These are phyloP conservation scores for Acestrorhynchus altus DNA, from an alignment of 2,797 vertebrate species.

Conservation along the genomic window DNA sequence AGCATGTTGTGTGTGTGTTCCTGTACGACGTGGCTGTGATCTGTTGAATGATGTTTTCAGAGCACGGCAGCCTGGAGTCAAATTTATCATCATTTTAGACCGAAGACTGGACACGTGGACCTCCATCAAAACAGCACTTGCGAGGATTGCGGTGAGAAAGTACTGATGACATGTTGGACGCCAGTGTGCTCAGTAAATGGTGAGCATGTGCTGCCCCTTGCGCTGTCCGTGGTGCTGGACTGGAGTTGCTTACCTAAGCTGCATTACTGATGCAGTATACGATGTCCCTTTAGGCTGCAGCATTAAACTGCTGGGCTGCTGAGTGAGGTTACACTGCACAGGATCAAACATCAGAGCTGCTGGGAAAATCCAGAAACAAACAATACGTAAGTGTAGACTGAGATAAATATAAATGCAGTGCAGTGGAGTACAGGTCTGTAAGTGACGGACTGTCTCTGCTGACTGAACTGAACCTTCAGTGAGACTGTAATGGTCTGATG, in stretches of 20 bases:
- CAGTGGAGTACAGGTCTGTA: too few species aligned
- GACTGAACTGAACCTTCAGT: too few species aligned
- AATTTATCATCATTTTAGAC: conserved; percentile 96
- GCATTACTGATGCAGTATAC: conserved; percentile 1
- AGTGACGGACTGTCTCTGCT: too few species aligned
- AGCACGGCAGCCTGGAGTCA: conserved; percentile 85
- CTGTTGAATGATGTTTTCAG: conserved; percentile 70
- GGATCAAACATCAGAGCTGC: conserved; percentile 29
- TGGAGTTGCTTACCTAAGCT: not conserved
- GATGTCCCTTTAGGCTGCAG: not conserved
- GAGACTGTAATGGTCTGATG: too few species aligned
- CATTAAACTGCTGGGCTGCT: conserved; percentile 2
- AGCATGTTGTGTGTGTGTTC: too few species aligned
- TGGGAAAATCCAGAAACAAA: too few species aligned
- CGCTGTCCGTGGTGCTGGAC: conserved; percentile 73
- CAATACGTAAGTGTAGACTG: too few species aligned
- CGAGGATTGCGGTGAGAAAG: conserved; percentile 89
- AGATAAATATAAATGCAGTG: too few species aligned
- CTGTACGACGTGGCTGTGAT: not conserved
- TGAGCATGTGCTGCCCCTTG: not conserved
- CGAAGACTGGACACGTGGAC: conserved; percentile 94
- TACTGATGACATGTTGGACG: not conserved
- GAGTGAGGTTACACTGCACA: conserved; percentile 4
- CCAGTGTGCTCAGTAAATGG: not conserved
- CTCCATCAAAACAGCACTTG: conserved; percentile 92